Evolutionary conservation across 2,797 vertebrate species (phyloP).

Genomic region (Enteromius trimaculatus): DNA sequence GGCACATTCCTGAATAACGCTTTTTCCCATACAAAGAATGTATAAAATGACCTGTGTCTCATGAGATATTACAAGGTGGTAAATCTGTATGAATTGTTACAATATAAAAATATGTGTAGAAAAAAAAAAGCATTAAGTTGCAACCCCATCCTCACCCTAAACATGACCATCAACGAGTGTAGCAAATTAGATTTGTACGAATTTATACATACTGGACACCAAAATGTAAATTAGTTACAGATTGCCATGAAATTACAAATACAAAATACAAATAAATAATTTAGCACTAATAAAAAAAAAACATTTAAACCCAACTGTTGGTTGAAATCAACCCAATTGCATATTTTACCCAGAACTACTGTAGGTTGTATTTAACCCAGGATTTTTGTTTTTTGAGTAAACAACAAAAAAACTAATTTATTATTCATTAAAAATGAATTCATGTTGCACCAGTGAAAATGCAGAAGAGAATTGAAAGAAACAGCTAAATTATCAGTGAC

Average conservation of each 20-base stretch:
- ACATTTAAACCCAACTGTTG: too few species aligned
- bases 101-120: not conserved
- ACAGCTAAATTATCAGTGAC: not conserved
- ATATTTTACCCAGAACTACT: too few species aligned
- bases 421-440: too few species aligned
- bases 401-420: not conserved
- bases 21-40: not conserved
- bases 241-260: too few species aligned
- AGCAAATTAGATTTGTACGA: not conserved
- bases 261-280: too few species aligned
- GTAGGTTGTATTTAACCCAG: too few species aligned
- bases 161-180: not conserved
- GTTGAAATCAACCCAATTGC: too few species aligned
- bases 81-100: not conserved
- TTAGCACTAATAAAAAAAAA: too few species aligned
- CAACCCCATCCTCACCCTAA: not conserved
- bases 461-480: not conserved
- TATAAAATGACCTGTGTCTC: not conserved
- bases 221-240: not conserved
- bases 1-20: not conserved
- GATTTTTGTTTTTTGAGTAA: too few species aligned
- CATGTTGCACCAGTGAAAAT: not conserved
- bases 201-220: not conserved
- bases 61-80: not conserved
- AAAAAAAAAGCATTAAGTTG: not conserved